Conservation (phyloP, 1,140 invertebrate species). For the Bombus pyrosoma region DNA sequence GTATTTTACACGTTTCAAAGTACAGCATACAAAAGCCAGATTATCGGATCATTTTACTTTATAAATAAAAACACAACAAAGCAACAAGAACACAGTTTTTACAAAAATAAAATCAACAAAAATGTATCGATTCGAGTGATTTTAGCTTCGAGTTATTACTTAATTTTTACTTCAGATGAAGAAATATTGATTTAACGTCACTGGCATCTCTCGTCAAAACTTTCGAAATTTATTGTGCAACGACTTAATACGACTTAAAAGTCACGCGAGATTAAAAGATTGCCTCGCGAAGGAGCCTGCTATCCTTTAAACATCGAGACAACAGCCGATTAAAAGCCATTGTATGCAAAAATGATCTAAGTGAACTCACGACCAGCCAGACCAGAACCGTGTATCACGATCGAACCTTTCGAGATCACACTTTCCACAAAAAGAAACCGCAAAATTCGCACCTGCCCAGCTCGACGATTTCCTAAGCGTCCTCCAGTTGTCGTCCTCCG, state of each 20-base stretch:
- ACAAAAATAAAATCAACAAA: not conserved
- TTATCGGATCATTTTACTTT: not conserved
- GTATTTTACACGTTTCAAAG: not conserved
- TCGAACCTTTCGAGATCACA: not conserved
- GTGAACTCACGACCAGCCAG: not conserved
- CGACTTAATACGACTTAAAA: not conserved
- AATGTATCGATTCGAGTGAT: not conserved
- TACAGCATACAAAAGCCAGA: not conserved
- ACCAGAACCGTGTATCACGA: not conserved
- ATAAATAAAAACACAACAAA: not conserved
- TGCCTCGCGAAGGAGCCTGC: too few relatives aligned
- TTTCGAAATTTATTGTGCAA: not conserved
- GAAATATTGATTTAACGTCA: not conserved
- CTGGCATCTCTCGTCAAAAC: not conserved
- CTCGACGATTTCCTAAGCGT: not conserved
- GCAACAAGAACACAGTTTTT: not conserved
- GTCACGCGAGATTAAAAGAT: not conserved
- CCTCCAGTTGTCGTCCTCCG: not conserved
- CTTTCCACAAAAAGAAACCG: not conserved
- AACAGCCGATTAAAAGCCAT: not conserved
- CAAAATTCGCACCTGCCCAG: constrained; percentile 13
- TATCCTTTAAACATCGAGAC: not conserved
- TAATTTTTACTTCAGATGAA: not conserved
- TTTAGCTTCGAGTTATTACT: not conserved
- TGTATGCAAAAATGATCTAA: not conserved